A percentile compares a stretch with the other conserved stretches of the same genome.
These are phyloP conservation scores for Carapus acus DNA, from an alignment of 2,797 vertebrate species.

Conservation along the genomic window DNA sequence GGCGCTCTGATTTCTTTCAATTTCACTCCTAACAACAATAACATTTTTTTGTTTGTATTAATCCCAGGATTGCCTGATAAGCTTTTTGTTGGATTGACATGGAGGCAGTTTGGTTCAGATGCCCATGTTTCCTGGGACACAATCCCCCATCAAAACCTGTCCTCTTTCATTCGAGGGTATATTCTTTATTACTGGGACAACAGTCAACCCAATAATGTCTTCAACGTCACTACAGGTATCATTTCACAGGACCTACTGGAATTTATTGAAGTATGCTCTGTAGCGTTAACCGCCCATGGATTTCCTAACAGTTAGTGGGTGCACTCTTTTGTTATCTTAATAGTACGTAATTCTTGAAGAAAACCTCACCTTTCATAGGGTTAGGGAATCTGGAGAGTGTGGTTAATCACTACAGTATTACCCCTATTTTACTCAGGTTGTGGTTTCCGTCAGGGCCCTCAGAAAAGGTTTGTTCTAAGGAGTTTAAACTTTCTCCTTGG, in stretches of 20 bases:
- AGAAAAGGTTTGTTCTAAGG: no score
- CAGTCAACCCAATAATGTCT: fast-evolving
- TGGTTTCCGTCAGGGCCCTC: no score
- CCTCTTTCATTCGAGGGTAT: slow-evolving; percentile 60
- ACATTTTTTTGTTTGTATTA: neutral
- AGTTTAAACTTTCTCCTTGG: no score
- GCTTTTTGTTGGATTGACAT: slow-evolving; percentile 26
- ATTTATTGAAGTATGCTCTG: neutral
- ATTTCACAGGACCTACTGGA: neutral
- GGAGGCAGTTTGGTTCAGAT: slow-evolving; percentile 5
- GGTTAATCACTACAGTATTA: no score
- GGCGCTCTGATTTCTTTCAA: neutral
- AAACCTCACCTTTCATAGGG: no score
- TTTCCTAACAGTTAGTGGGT: no score
- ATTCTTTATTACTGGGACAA: slow-evolving; percentile 22
- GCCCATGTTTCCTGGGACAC: slow-evolving; percentile 57
- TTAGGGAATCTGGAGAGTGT: no score
- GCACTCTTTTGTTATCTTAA: neutral
- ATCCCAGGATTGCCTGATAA: slow-evolving; percentile 23
- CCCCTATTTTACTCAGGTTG: no score
- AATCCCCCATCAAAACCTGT: slow-evolving; percentile 33
- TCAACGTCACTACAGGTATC: slow-evolving; percentile 41
- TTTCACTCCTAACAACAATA: neutral
- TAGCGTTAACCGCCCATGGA: no score
- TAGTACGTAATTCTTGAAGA: no score